A percentile compares a stretch with the other conserved stretches of the same genome.
Evolutionary conservation across 2,797 vertebrate species (phyloP).

Genomic region (Heliangelus exortis): DNA sequence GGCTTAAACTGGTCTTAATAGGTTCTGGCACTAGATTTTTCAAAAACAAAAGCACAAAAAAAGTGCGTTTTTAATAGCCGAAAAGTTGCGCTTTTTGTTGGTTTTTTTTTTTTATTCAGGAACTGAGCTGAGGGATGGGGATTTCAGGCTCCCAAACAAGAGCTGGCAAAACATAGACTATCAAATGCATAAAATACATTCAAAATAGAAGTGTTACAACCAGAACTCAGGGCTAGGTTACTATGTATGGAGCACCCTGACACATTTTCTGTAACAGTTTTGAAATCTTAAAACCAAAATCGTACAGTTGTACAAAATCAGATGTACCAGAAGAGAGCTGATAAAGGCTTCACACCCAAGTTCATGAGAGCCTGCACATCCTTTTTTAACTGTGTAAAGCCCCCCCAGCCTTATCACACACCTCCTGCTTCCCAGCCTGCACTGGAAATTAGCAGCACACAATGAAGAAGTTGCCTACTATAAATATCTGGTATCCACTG

Average conservation of each 20-base stretch:
- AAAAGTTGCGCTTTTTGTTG: too few species aligned
- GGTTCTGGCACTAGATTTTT: conserved; percentile 90
- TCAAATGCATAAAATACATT: not conserved
- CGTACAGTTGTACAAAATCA: not conserved
- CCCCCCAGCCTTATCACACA: not conserved
- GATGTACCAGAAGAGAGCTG: not conserved
- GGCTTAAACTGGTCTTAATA: conserved; percentile 91
- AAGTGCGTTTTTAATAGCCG: not conserved
- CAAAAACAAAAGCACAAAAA: not conserved
- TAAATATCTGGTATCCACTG: not conserved
- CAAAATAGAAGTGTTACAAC: not conserved
- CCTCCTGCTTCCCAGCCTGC: not conserved
- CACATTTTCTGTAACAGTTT: not conserved
- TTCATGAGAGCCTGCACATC: not conserved
- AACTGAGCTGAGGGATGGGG: fast-evolving
- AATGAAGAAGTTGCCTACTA: not conserved
- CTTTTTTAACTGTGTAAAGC: too few species aligned
- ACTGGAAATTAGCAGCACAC: not conserved
- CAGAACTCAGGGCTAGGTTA: not conserved
- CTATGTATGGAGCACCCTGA: not conserved
- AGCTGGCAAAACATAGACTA: not conserved
- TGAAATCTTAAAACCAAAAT: not conserved
- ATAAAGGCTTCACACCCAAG: not conserved
- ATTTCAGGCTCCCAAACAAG: not conserved
- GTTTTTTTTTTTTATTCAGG: too few species aligned